Evolutionary conservation across 2,113 vertebrate species (phyloP).

Genomic region (Cichladusa arquata): DNA sequence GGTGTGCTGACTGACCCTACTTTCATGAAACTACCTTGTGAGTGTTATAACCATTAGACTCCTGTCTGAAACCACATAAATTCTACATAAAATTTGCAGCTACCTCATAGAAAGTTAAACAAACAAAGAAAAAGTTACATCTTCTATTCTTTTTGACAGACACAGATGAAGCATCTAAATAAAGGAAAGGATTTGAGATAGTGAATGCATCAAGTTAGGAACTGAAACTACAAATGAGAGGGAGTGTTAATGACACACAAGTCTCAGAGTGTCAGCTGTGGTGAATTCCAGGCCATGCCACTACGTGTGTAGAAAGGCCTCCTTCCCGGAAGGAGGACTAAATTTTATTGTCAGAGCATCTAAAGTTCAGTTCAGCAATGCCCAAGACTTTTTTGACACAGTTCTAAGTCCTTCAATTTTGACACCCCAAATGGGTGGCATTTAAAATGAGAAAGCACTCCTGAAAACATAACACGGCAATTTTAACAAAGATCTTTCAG

Average conservation of each 20-base stretch:
- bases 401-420: not conserved
- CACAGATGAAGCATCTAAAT: not conserved
- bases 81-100: not conserved
- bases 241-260: not conserved
- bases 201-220: not conserved
- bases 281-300: not conserved
- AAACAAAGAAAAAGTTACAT: not conserved
- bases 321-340: not conserved
- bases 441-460: not conserved
- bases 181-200: not conserved
- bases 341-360: not conserved
- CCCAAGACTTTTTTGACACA: not conserved
- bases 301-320: accelerated
- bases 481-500: not conserved
- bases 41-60: not conserved
- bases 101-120: not conserved
- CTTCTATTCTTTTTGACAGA: not conserved
- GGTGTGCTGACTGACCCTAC: not conserved
- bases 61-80: not conserved
- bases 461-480: not conserved
- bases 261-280: not conserved
- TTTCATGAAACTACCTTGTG: not conserved
- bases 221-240: not conserved
- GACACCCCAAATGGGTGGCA: not conserved
- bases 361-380: not conserved